Evolutionary conservation across 2,797 vertebrate species (phyloP).

Genomic region (Girardinus metallicus): DNA sequence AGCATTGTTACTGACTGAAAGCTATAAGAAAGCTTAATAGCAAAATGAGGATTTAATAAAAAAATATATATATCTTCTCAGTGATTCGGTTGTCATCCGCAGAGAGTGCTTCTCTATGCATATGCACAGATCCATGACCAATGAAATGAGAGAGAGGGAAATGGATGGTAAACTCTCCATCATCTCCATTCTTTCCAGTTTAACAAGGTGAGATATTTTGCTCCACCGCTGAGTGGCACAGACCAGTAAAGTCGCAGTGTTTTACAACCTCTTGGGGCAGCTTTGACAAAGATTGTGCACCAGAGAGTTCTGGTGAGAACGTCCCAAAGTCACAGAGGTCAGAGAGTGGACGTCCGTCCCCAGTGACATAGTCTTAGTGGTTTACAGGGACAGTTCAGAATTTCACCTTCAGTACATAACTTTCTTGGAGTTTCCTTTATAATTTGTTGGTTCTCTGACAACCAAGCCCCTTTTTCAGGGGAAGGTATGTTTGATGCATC

Average conservation of each 20-base stretch:
- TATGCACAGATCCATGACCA: constrained; percentile 63
- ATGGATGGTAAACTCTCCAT: constrained; percentile 74
- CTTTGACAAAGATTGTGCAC: constrained; percentile 66
- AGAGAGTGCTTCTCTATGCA: constrained; percentile 42
- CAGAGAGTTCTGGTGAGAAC: constrained; percentile 47
- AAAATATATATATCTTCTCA: constrained; percentile 40
- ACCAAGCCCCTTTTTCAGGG: neutral
- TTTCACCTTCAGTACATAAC: neutral
- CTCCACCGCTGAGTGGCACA: constrained; percentile 61
- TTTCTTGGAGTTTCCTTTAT: neutral
- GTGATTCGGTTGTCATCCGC: constrained; percentile 65
- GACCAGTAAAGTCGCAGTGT: constrained; percentile 65
- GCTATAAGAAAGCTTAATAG: constrained; percentile 46
- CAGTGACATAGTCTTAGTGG: constrained; percentile 60
- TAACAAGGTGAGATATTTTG: constrained; percentile 71
- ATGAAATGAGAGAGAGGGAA: constrained; percentile 68
- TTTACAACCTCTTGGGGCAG: constrained; percentile 63
- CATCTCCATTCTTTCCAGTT: constrained; percentile 71
- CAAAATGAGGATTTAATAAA: constrained; percentile 62
- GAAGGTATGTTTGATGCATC: neutral
- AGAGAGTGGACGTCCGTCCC: constrained; percentile 45
- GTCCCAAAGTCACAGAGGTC: constrained; percentile 73
- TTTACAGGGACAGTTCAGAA: constrained; percentile 12
- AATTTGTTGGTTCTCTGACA: neutral
- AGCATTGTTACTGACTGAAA: constrained; percentile 49